These are phyloP conservation scores for Meteorus cinctellus DNA, from an alignment of 2,888 invertebrate species.

Conservation along the genomic window DNA sequence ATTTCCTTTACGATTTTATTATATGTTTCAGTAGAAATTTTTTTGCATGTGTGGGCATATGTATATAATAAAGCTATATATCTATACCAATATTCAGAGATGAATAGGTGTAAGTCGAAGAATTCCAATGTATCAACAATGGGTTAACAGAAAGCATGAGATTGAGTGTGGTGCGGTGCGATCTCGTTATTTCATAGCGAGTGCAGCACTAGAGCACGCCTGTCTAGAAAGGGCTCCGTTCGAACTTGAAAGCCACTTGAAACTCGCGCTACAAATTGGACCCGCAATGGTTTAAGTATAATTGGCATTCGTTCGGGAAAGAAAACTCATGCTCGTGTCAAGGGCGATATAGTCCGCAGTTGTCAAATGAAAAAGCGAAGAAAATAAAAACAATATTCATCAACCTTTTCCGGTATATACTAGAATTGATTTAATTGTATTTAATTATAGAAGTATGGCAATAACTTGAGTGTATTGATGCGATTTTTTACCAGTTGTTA, in stretches of 20 bases:
- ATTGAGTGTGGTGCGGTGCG: slow-evolving; percentile 35
- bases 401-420: not conserved
- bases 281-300: slow-evolving; percentile 65
- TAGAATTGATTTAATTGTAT: too few relatives aligned
- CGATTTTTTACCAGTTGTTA: too few relatives aligned
- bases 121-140: slow-evolving; percentile 18
- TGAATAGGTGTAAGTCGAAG: slow-evolving; percentile 2
- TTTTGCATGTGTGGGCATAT: not conserved
- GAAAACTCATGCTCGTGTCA: slow-evolving; percentile 50
- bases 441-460: too few relatives aligned
- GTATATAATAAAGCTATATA: not conserved
- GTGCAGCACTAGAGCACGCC: slow-evolving; percentile 60
- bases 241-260: slow-evolving; percentile 69
- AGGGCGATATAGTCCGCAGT: slow-evolving; percentile 6
- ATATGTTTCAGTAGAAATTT: not conserved
- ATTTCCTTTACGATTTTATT: too few relatives aligned
- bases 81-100: not conserved
- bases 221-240: slow-evolving; percentile 62
- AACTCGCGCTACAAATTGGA: slow-evolving; percentile 70
- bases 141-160: slow-evolving; percentile 11
- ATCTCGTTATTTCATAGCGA: slow-evolving; percentile 63
- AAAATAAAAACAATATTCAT: slow-evolving; percentile 11
- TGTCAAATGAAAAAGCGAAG: not conserved
- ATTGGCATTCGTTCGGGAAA: slow-evolving; percentile 69
- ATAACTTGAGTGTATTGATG: too few relatives aligned